Evolutionary conservation across 2,797 vertebrate species (phyloP), one percentile per base, ranked within the genome.

Genomic region (Benthosema pterotum): DNA sequence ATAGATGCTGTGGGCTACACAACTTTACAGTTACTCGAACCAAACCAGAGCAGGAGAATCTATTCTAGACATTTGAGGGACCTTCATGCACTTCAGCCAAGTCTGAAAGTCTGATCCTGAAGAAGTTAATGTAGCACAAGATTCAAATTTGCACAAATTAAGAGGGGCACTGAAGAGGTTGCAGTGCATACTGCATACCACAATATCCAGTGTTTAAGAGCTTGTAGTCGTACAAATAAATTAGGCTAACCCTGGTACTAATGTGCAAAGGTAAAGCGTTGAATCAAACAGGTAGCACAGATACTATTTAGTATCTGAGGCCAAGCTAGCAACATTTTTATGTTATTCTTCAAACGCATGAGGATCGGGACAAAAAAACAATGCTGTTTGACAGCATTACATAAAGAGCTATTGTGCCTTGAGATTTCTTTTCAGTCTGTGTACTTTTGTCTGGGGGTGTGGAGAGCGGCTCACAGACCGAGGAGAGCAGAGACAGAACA

Each of bases 331-430:
- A 83, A 82, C 70, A 66, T 52, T 83, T 89, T 87, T 77, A 80
- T 77, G 78, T 80, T 87, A 84, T 85, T 87, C 85, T 85, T 91
- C 88, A 88, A 87, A 85, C 75, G 80, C 79, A 86, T 69, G 58
- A 22, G 43, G 42, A n/a, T n/a, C n/a, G n/a, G 28, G 48, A 45
- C 75, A 75, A 82, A 75, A 84, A 86, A 88, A 83, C 87, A 83
- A 88, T 85, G 80, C 71, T 71, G 74, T 82, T 79, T 89, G 87
- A 83, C 89, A 89, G 87, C 83, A 68, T 85, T 86, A 84, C 78
- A 88, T 87, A 91, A 89, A 91, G 87, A 79, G 84, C 87, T 56
- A 88, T 89, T 89, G 87, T 89, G 84, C 71, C 74, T 77, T 71
- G 77, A 81, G 83, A 81, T 85, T 84, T 86, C 83, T 89, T 83